Base-by-base conservation (phyloP, 2,888 invertebrate genomes). In the Helleia helle region DNA sequence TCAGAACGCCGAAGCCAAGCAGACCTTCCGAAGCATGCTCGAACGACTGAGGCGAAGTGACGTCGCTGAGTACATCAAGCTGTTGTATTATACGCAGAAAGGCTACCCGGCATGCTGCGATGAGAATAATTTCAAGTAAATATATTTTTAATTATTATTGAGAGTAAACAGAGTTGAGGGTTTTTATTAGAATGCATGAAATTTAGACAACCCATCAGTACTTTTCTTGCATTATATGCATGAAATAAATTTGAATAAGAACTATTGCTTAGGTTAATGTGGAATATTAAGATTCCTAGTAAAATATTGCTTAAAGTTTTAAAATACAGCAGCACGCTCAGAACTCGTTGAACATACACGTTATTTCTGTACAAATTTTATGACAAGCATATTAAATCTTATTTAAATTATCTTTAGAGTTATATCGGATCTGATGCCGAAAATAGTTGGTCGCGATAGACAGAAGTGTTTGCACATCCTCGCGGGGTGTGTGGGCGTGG, bases 381-480 rank as follows among this genome's bases (percentile, higher is more conserved):
- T 26, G 9, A 9, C 2, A 24, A 2, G 1, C n/a, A 18, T 17
- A 11, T 24, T 31, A 17, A 1, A 13, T 15, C 6, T 12, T n/a
- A 9, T 14, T 12, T 40, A 25, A n/a, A 11, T 36, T 36, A 28
- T 4, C 59, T 50, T 0, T 59, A 72, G 52, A 54, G 57, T 49
- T 9, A 49, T 62, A 24, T 42, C 52, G 0, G 56, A 62, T 18
- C 44, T 61, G 13, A 49, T 60, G 0, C 51, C 53, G 0, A 63
- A 67, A 43, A 43, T 62, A 13, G 24, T 26, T 0, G 51, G 50
- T 0, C 38, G 53, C 0, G 62, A 65, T 3, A 63, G 60, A 31
- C 40, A 52, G 1, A 65, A 63, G 48, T 76, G 76, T 18, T 49
- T 76, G 0, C 46, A 56, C 1, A 69, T 77, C 1, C 49, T 77